Evolutionary conservation across 2,797 vertebrate species (phyloP), one percentile per base, ranked within the genome.

Genomic region (Acipenser transmontanus): DNA sequence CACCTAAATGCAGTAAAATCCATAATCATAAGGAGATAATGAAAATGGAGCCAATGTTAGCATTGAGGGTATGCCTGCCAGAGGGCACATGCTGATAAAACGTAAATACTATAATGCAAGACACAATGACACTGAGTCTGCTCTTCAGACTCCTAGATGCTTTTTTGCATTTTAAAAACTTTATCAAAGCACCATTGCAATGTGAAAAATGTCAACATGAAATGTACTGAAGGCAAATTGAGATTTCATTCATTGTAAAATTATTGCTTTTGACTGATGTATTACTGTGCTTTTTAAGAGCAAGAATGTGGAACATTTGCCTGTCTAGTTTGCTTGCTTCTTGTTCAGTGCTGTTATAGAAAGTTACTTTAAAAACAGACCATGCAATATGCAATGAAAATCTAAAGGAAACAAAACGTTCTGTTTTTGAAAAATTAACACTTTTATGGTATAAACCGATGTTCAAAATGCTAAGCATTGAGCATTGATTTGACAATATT

Each of bases 191-290:
- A 88, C 93, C 87, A 78, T 94, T 92, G 94, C 94, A 94, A 94
- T 95, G 92, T 92, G 94, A 93, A 93, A 97, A 97, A 98, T 98
- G 96, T 99, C 95, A 97, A 93, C 90, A 95, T 92, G 90, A 95
- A 96, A 96, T 95, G 91, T 93, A 97, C 95, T 95, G 93, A 97
- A 96, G 95, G 96, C 96, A 97, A 97, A 98, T 95, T 95, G 94
- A 95, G 95, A 98, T 98, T 98, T 97, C 95, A 99, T 98, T 99
- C 98, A 98, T 94, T 93, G 96, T 98, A 92, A 98, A 97, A 97
- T 96, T 96, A 98, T 97, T 98, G 95, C 93, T 96, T 97, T 95
- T 96, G 94, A 98, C 94, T 97, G 96, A 97, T 96, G 94, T 96
- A 94, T 96, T 95, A 93, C 92, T 94, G 96, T 94, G 95, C 92